phyloP scores from a whole-genome alignment of 2,888 invertebrate genomes.

The Callimorpha dominula region DNA sequence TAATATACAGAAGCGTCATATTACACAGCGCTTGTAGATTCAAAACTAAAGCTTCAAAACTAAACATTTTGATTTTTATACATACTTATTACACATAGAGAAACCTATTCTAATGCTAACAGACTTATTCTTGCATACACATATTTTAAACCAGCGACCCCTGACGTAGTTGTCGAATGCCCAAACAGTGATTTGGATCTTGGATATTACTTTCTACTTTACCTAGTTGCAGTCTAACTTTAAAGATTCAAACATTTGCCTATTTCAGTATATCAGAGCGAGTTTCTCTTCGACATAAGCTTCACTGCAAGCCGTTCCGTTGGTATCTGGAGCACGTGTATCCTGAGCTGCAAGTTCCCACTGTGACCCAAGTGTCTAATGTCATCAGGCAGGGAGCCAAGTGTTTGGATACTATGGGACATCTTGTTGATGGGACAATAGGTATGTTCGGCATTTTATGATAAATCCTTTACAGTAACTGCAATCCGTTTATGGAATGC shows the following conservation, averaged over 20 bases:
- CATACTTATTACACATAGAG: no score
- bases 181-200: background rate
- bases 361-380: constrained; percentile 85
- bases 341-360: constrained; percentile 94
- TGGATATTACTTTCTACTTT: background rate
- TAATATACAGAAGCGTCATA: no score
- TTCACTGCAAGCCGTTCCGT: constrained; percentile 97
- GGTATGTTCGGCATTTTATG: no score
- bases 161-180: no score
- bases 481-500: no score
- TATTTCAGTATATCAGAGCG: constrained; percentile 93
- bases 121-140: no score
- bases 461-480: no score
- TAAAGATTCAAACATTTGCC: background rate
- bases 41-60: no score
- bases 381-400: constrained; percentile 93
- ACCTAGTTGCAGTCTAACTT: background rate
- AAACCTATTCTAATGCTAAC: no score
- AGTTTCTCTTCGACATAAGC: constrained; percentile 90
- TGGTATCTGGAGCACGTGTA: constrained; percentile 98
- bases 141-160: no score
- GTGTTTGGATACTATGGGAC: constrained; percentile 98
- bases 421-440: constrained; percentile 93
- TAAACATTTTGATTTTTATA: no score
- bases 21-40: no score